These are phyloP conservation scores for Leucozona laternaria DNA, from an alignment of 2,888 invertebrate species.

Conservation along the genomic window DNA sequence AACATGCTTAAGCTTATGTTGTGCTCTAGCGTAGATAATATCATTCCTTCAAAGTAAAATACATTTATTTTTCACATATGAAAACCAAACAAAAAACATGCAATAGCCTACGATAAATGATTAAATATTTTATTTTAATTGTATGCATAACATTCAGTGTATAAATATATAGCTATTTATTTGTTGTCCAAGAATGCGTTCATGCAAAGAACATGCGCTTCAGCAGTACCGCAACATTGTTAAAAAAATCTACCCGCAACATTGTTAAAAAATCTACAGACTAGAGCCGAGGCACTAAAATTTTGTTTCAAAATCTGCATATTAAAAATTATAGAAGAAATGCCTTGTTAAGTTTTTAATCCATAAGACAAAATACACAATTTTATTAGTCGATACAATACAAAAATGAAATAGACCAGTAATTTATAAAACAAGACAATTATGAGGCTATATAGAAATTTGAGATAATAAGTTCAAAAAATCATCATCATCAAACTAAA, in stretches of 20 bases:
- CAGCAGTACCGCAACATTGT: conserved; percentile 21
- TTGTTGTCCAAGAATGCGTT: neutral
- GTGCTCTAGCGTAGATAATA: conserved; percentile 29
- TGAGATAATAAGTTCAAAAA: conserved; percentile 77
- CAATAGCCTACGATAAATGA: conserved; percentile 77
- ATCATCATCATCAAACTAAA: conserved; percentile 81
- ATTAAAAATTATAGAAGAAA: conserved; percentile 15
- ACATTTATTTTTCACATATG: conserved; percentile 11
- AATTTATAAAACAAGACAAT: conserved; percentile 73
- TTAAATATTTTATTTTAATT: conserved; percentile 19
- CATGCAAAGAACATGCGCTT: neutral
- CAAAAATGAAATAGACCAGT: conserved; percentile 80
- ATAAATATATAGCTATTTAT: neutral
- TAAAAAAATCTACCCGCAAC: neutral
- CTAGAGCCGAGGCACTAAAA: neutral
- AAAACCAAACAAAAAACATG: conserved; percentile 30
- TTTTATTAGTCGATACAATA: conserved; percentile 16
- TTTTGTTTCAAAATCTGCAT: neutral
- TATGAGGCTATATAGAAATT: conserved; percentile 5
- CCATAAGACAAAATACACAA: neutral
- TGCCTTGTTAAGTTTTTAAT: neutral
- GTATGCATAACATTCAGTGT: neutral
- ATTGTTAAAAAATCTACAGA: conserved; percentile 18
- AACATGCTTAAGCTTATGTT: neutral
- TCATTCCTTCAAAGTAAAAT: neutral